Base-by-base conservation (phyloP, 2,797 vertebrate species). In the Melanogrammus aeglefinus region DNA sequence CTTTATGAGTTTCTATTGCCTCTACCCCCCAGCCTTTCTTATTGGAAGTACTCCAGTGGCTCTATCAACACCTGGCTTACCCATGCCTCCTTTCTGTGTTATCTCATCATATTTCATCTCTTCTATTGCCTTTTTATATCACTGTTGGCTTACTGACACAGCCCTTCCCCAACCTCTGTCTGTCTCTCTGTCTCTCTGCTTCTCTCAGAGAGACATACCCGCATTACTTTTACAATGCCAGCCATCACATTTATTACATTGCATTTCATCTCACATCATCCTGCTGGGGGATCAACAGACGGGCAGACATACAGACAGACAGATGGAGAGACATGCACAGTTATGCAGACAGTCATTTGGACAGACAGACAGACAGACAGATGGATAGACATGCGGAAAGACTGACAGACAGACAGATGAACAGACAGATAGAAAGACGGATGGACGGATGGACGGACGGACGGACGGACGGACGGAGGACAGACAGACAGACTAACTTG, bases 51-150 rank as follows among this genome's bases (percentile, higher is more conserved):
- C 14, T 57, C 47, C 47, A 57, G 47, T 57, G 47, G 47, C n/a
- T 57, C 47, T 57, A 18, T 57, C 18, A 57, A 57, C 47, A 57
- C 47, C 47, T 57, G 91, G 78, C 75, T 21, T 57, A 18, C 47
- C 74, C 29, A n/a, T 38, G 31, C 41, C 10, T 63, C 47, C 47
- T 57, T 29, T 10, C 18, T 63, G 24, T 63, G 21, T 1, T 63
- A 24, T 63, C 24, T 63, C 57, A 63, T 63, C 57, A 63, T 63
- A 63, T 63, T n/a, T 38, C 14, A 51, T 57, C 36, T 33, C 14
- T 63, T 77, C 29, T 73, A 27, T 41, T 31, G 57, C 57, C 57
- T 63, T 63, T 6, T 63, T 63, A 63, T 63, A 63, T 63, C 18
- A 63, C 16, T 63, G n/a, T 63, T 63, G 57, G 57, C 57, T 63